Conservation (phyloP, 2,113 vertebrate genomes). For the Thalassarche chlororhynchos region DNA sequence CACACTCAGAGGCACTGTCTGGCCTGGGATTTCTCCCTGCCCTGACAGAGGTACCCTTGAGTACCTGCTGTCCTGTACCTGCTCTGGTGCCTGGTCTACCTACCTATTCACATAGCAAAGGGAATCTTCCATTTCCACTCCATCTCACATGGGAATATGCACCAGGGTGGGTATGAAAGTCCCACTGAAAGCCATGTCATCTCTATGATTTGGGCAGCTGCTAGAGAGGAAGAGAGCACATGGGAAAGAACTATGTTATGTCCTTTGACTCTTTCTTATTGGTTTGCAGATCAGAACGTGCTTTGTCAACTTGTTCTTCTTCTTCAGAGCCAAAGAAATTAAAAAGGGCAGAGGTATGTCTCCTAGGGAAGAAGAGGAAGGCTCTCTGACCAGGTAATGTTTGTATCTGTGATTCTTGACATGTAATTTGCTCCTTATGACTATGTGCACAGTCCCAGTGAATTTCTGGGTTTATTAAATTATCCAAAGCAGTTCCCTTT, state of each 20-base stretch:
- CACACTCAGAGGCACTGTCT: not conserved
- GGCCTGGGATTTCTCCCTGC: not conserved
- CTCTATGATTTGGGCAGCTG: not conserved
- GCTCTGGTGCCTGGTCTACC: not conserved
- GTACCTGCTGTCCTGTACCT: not conserved
- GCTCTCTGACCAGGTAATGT: not conserved
- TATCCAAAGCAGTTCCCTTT: not conserved
- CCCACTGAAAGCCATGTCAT: not conserved
- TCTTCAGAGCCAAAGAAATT: not conserved
- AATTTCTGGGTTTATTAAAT: not conserved
- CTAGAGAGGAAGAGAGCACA: not conserved
- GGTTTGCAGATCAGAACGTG: not conserved
- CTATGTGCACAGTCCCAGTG: not conserved
- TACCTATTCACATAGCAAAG: not conserved
- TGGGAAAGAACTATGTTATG: not conserved
- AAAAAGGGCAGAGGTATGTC: not conserved
- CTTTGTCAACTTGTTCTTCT: not conserved
- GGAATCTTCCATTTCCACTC: not conserved
- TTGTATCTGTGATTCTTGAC: not conserved
- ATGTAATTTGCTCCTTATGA: not conserved
- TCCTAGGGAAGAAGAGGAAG: not conserved
- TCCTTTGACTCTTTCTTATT: not conserved
- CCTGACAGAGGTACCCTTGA: not conserved
- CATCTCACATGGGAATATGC: not conserved
- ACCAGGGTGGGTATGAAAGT: not conserved